Base-by-base conservation (phyloP, 2,113 vertebrate species). In the Hemicordylus capensis region DNA sequence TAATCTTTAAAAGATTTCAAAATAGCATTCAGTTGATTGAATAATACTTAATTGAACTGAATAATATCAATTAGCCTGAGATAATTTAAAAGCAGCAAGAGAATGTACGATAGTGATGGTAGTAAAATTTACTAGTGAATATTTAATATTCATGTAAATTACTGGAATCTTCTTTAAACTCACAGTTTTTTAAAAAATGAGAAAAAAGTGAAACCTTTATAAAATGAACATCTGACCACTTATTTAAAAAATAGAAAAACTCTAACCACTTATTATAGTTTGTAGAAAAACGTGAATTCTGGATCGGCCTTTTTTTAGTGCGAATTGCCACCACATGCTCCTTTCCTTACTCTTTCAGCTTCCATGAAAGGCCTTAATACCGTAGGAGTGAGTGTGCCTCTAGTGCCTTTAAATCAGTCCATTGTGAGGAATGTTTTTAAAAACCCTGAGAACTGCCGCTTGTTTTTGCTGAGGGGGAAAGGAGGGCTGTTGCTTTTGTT, bases 321-420 rank as follows among this genome's bases (percentile, higher is more conserved):
- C 15, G 77, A 83, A 44, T 11, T 5, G 56, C 81, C 11, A 12
- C 31, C 67, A 34, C 78, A 70, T 48, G 28, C 83, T 90, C 81
- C 54, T 42, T 81, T 82, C 90, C 42, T 87, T 26, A 82, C 70
- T n/a, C 67, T 39, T 92, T 89, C 88, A 42, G 20, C 89, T 89
- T 79, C 67, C 26, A 76, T 28, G 31, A 84, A 81, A 84, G 73
- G 22, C 51, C n/a, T 31, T n/a, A 0, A 11, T 64, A 87, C 67
- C 79, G 87, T 78, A 24, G 39, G 51, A 54, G 46, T 34, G 56
- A 14, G 28, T 19, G n/a, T 4, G 64, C 15, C 74, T 88, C 72
- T 84, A 86, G 86, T 88, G 84, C 63, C 87, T 54, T 67, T 86
- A 88, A 85, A 93, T 89, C 37, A 31, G 34, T 31, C 82, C 74